Evolutionary conservation across 2,888 invertebrate species (phyloP).

Genomic region (Metalampra italica): DNA sequence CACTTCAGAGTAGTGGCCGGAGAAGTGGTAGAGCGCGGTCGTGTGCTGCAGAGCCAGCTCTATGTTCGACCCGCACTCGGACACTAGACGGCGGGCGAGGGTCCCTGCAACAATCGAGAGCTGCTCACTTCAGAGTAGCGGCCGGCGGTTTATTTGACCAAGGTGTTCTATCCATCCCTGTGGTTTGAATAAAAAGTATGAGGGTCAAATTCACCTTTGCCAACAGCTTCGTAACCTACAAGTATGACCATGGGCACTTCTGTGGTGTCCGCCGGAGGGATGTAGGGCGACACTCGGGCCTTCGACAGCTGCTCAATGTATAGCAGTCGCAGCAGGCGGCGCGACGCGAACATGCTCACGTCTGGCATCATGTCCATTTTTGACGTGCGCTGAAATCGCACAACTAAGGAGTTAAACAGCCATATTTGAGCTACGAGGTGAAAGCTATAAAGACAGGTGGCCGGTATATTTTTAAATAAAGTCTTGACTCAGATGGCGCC

Average conservation of each 20-base stretch:
- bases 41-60: constrained; percentile 52
- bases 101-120: constrained; percentile 31
- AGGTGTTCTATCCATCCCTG: too few relatives aligned
- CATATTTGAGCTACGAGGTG: too few relatives aligned
- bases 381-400: constrained; percentile 37
- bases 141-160: too few relatives aligned
- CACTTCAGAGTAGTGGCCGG: constrained; percentile 41
- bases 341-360: constrained; percentile 41
- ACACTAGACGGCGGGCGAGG: constrained; percentile 50
- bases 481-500: too few relatives aligned
- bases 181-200: not conserved
- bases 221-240: constrained; percentile 61
- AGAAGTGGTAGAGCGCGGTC: constrained; percentile 45
- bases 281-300: constrained; percentile 43
- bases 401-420: not conserved
- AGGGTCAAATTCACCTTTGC: constrained; percentile 54
- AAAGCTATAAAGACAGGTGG: too few relatives aligned
- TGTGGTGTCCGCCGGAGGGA: constrained; percentile 58
- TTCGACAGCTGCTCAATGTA: constrained; percentile 60
- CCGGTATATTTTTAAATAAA: too few relatives aligned
- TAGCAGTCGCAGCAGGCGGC: constrained; percentile 53
- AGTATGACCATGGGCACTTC: constrained; percentile 59
- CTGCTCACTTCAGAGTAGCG: too few relatives aligned
- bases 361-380: constrained; percentile 59
- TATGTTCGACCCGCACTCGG: constrained; percentile 44